These are phyloP conservation scores for Peromyscus polionotus DNA, from an alignment of 2,113 vertebrate species.

Conservation along the genomic window DNA sequence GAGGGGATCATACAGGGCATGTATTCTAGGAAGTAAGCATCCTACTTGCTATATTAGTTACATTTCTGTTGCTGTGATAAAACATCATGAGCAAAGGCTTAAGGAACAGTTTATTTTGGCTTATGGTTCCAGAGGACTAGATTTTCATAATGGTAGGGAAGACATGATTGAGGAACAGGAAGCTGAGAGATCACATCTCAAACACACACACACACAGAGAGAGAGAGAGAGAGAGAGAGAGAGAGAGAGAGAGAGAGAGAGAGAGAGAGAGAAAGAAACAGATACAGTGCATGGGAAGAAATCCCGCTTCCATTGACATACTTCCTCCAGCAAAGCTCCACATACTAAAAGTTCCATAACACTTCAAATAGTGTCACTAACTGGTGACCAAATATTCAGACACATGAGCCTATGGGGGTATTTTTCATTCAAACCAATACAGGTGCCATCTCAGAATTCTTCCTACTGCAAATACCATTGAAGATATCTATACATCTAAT, in stretches of 20 bases:
- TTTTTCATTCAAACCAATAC: background rate
- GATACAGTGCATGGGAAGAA: background rate
- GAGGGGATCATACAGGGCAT: background rate
- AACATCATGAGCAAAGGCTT: background rate
- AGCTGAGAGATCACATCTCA: background rate
- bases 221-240: no score
- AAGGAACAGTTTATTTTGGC: background rate
- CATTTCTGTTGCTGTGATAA: background rate
- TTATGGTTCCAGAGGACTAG: background rate
- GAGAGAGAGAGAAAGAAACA: background rate
- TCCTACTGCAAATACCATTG: background rate
- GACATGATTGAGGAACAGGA: background rate
- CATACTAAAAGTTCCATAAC: background rate
- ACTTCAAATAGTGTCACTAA: background rate
- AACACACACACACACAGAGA: no score
- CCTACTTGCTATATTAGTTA: background rate
- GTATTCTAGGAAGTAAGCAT: background rate
- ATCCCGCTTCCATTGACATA: background rate
- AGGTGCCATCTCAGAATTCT: background rate
- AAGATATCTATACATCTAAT: background rate
- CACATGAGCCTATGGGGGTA: background rate
- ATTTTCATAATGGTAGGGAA: background rate
- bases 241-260: no score
- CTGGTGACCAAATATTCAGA: no score
- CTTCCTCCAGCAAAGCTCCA: background rate